These are phyloP conservation scores for Tachuris rubrigastra DNA, from an alignment of 2,113 vertebrate species.

Conservation along the genomic window DNA sequence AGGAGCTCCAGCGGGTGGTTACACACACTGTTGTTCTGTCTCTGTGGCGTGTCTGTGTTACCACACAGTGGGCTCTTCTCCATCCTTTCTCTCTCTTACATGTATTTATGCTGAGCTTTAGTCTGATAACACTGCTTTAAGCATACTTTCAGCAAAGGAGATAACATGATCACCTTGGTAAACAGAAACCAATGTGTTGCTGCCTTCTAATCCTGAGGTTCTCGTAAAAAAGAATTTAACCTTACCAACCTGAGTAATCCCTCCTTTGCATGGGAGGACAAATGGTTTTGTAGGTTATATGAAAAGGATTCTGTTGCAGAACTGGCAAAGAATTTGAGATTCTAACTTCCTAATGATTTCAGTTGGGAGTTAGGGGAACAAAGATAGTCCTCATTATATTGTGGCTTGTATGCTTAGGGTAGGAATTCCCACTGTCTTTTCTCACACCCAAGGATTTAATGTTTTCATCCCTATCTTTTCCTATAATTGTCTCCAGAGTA, in stretches of 20 bases:
- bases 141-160: not conserved
- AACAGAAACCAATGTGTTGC: not conserved
- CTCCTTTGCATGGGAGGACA: not conserved
- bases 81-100: not conserved
- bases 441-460: not conserved
- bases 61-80: not conserved
- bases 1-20: not conserved
- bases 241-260: not conserved
- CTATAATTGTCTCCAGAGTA: not conserved
- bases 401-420: not conserved
- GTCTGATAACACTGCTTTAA: not conserved
- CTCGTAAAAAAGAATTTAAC: not conserved
- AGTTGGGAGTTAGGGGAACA: not conserved
- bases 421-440: not conserved
- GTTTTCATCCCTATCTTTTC: not conserved
- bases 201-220: not conserved
- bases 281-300: not conserved
- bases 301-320: not conserved
- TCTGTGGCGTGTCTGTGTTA: not conserved
- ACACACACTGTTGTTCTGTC: not conserved
- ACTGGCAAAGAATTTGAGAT: not conserved
- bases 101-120: not conserved
- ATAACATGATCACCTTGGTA: accelerated
- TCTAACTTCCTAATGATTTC: not conserved
- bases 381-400: not conserved